phyloP scores from a whole-genome alignment of 2,888 invertebrate species.

The Mythimna albipuncta region DNA sequence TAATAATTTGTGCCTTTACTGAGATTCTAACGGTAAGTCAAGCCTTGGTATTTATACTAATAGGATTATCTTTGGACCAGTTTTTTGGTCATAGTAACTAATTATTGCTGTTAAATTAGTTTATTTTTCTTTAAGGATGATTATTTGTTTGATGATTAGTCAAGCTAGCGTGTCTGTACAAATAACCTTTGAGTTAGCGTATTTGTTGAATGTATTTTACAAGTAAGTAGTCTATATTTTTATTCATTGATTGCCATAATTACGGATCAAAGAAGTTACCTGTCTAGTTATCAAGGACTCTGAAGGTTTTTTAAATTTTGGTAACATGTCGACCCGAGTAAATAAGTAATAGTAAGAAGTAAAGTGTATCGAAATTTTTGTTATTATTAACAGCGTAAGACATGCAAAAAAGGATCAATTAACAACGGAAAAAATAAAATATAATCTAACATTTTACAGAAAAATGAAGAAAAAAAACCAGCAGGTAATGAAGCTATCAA shows the following conservation, averaged over 20 bases:
- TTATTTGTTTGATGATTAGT: too few species aligned
- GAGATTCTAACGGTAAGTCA: constrained; percentile 50
- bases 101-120: too few species aligned
- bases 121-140: background rate
- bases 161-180: too few species aligned
- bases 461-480: constrained; percentile 22
- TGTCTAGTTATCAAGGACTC: background rate
- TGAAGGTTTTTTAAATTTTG: background rate
- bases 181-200: too few species aligned
- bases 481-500: background rate
- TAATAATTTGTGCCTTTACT: constrained; percentile 44
- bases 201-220: too few species aligned
- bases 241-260: too few species aligned
- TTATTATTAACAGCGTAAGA: background rate
- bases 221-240: too few species aligned
- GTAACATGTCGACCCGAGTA: too few species aligned
- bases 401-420: background rate
- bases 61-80: background rate
- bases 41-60: background rate
- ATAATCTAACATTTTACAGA: constrained; percentile 29
- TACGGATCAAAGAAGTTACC: too few species aligned
- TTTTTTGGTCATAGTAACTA: too few species aligned
- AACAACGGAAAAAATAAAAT: background rate
- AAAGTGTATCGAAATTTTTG: too few species aligned
- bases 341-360: too few species aligned